Evolutionary conservation across 1,140 invertebrate species (phyloP), one percentile per base, ranked within the genome.

Genomic region (Zaprionus taronus): DNA sequence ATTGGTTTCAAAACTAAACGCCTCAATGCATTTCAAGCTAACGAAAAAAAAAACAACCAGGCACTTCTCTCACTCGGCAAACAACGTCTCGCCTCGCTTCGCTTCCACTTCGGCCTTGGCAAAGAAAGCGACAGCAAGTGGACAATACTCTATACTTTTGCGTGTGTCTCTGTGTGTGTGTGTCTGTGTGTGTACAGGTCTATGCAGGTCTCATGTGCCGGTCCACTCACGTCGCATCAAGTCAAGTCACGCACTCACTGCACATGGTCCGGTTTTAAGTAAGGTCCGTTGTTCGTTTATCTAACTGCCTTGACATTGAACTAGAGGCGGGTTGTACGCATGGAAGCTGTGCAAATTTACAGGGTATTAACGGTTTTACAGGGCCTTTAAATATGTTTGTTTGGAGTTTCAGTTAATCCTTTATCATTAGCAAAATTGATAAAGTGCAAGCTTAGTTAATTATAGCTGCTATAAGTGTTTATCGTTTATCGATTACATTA

Each of bases 291-390:
- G n/a, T 17, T 17, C 7, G n/a, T 17, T 47, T 17, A 6, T 47
- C 14, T 11, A 44, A 11, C 28, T 49, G 70, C 77, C 78, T 74
- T 80, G 73, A 53, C 79, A 77, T 56, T 81, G 73, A 72, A 72
- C 79, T 81, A 49, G 36, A 53, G 76, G 55, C 62, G 22, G 5
- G 61, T 24, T 22, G 34, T 24, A 17, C 24, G 24, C 36, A 44
- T 44, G 20, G 34, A 57, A 67, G 38, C 60, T 63, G 60, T 28
- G 28, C 44, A 20, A 11, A 49, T 9, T 49, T 49, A 9, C 44
- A 49, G 44, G 44, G 44, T 49, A 22, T 47, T 47, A 3, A 6
- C 41, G 36, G 12, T 0, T 36, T 14, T 14, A 4, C 14, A 4
- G 5, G 34, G 9, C 11, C 26, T 28, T 28, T 6, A 28, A 6